Base-by-base conservation (phyloP, 1,140 invertebrate genomes). In the Cardiocondyla obscurior region DNA sequence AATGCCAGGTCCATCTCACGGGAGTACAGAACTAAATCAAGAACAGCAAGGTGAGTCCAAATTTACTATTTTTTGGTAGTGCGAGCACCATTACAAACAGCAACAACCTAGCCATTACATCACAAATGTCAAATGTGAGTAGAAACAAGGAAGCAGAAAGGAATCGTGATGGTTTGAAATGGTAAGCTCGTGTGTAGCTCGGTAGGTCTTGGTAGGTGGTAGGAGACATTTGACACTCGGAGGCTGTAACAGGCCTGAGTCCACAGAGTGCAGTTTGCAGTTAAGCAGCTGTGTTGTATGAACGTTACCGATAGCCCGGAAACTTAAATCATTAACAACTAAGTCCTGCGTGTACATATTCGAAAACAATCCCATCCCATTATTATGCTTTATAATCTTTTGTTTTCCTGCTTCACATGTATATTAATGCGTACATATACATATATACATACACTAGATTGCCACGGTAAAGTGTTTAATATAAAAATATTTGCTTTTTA, bases 51-150 rank as follows among this genome's bases (percentile, higher is more conserved):
- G 93, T 94, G 91, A 94, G 93, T 94, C 90, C 89, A 83, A 73
- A 74, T 67, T 89, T 89, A 91, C 8, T 85, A 83, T 89, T 92
- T 85, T 74, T 91, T 91, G 89, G 93, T 94, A 94, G 93, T 94
- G 92, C 93, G 93, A 94, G 93, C 93, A 94, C 93, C 93, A 94
- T 94, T 94, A 94, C 93, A 94, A 94, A 94, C 93, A 94, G 93
- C 93, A 94, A 94, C 93, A 94, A 94, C 93, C 93, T 94, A 94
- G 93, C 92, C 93, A 92, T 94, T 93, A 93, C 91, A 92, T 94
- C 92, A 92, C 90, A 92, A 92, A 90, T 92, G 89, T 90, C 72
- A 91, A 92, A 94, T 93, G 91, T 92, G 92, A 94, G 90, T 93
- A 92, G 90, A 93, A 89, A 91, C 85, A 90, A 90, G 88, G 91